Evolutionary conservation across 2,113 vertebrate species (phyloP).

Genomic region (Phalacrocorax aristotelis): DNA sequence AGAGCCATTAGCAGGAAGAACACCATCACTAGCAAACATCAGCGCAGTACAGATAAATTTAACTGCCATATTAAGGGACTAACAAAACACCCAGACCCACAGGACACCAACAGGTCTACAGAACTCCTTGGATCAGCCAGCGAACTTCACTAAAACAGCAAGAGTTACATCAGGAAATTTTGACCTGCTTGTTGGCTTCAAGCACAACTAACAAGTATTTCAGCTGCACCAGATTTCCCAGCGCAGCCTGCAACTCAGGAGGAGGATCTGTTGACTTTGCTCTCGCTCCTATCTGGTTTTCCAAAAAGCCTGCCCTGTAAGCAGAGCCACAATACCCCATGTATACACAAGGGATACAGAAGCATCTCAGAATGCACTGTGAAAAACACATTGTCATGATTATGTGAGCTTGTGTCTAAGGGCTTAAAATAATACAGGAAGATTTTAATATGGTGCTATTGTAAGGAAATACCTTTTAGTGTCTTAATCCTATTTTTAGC

Average conservation of each 20-base stretch:
- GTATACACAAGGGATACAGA: not conserved
- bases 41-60: too few relatives aligned
- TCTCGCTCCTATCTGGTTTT: not conserved
- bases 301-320: not conserved
- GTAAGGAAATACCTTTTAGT: not conserved
- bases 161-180: not conserved
- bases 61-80: not conserved
- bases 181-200: not conserved
- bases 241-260: not conserved
- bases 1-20: not conserved
- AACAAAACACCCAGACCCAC: not conserved
- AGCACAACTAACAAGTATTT: not conserved
- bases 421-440: not conserved
- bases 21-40: not conserved
- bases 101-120: not conserved
- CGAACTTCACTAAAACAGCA: not conserved
- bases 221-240: not conserved
- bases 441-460: too few relatives aligned
- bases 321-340: too few relatives aligned
- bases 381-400: not conserved
- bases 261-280: too few relatives aligned
- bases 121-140: not conserved
- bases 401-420: too few relatives aligned
- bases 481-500: not conserved
- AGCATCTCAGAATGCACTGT: not conserved